Percentiles rank a stretch among this genome's conserved stretches.
Conservation (phyloP, 1,140 invertebrate species). For the Lepidurus arcticus region DNA sequence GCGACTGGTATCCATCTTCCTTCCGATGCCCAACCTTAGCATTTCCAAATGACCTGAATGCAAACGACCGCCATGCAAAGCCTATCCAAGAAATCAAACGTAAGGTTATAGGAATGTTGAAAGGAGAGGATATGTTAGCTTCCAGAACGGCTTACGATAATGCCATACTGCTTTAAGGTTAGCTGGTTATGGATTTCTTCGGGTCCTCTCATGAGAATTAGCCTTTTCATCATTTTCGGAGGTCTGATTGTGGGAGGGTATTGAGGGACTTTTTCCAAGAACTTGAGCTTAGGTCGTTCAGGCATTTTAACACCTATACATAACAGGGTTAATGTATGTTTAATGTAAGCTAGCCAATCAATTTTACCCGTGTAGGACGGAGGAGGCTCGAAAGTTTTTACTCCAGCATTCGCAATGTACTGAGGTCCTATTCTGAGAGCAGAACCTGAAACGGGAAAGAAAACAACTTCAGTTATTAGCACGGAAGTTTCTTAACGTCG, state of each 20-base stretch:
- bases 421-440: neutral
- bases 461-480: neutral
- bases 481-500: neutral
- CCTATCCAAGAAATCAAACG: conserved; percentile 48
- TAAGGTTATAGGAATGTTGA: neutral
- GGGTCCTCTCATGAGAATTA: conserved; percentile 80
- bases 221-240: conserved; percentile 74
- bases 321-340: conserved; percentile 34
- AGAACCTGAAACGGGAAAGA: neutral
- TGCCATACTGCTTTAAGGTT: conserved; percentile 82
- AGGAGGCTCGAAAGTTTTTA: conserved; percentile 58
- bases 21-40: conserved; percentile 66
- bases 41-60: conserved; percentile 78
- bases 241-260: conserved; percentile 58
- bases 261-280: conserved; percentile 64
- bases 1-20: conserved; percentile 65
- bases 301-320: conserved; percentile 65
- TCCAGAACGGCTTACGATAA: conserved; percentile 59
- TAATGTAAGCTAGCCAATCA: conserved; percentile 33
- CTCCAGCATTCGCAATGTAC: conserved; percentile 46
- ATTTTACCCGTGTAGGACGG: conserved; percentile 54
- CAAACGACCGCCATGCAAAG: conserved; percentile 74
- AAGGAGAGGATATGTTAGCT: neutral
- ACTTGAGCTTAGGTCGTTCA: conserved; percentile 59
- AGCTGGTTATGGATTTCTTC: conserved; percentile 77